These are phyloP conservation scores for Cephus nigrinus DNA, from an alignment of 2,888 invertebrate genomes.

Conservation along the genomic window DNA sequence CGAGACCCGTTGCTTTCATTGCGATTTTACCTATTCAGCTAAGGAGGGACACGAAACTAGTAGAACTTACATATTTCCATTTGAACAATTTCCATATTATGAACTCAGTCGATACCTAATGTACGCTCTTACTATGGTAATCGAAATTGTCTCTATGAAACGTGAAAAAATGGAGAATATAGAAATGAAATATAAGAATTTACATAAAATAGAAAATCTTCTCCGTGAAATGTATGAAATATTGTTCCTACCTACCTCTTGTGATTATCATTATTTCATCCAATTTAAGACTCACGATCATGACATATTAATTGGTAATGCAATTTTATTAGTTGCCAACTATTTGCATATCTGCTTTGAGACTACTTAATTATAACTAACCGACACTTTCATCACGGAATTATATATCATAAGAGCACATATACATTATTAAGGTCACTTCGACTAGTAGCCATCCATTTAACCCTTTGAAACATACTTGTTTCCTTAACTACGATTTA, in stretches of 20 bases:
- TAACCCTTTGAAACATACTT: not conserved
- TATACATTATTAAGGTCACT: not conserved
- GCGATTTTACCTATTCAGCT: too few species aligned
- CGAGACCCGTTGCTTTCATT: too few species aligned
- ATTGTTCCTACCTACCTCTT: not conserved
- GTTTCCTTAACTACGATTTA: too few species aligned
- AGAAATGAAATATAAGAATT: not conserved
- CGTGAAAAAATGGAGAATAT: not conserved
- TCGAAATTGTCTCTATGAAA: not conserved
- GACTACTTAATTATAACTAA: not conserved
- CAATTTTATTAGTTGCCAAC: not conserved
- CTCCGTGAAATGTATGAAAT: not conserved
- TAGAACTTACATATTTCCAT: too few species aligned
- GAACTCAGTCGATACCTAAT: too few species aligned
- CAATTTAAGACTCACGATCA: not conserved
- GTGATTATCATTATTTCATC: not conserved
- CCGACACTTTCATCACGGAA: not conserved
- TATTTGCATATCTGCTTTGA: not conserved
- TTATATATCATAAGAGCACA: too few species aligned
- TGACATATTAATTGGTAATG: not conserved
- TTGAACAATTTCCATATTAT: too few species aligned
- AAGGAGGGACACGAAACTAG: too few species aligned
- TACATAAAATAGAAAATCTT: too few species aligned
- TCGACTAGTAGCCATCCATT: not conserved
- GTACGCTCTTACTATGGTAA: not conserved